Conservation (phyloP, 2,113 vertebrate species). For the Hipposideros armiger region DNA sequence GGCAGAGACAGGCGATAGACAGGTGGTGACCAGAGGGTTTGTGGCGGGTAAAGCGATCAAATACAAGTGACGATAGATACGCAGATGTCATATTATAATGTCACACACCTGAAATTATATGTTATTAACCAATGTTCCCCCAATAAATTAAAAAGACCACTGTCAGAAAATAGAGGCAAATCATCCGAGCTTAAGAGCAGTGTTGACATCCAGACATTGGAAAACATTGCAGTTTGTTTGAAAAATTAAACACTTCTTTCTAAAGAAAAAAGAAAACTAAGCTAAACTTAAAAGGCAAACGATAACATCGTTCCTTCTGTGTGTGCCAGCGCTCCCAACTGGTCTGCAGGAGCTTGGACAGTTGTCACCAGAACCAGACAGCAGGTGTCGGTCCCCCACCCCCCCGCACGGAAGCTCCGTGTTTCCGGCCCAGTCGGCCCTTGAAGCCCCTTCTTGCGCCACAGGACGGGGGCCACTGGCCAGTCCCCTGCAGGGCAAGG, state of each 20-base stretch:
- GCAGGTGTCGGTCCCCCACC: neutral
- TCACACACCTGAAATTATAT: too few species aligned
- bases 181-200: neutral
- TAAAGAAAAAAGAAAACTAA: neutral
- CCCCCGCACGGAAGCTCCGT: neutral
- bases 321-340: neutral
- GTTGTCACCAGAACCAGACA: neutral
- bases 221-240: neutral
- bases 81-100: too few species aligned
- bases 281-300: neutral
- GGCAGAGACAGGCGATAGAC: too few species aligned
- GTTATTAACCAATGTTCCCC: too few species aligned
- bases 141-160: too few species aligned
- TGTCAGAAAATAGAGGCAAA: neutral
- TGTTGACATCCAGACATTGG: neutral
- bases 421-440: accelerated
- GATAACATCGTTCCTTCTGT: too few species aligned
- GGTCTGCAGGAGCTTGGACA: neutral
- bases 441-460: neutral
- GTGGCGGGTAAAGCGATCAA: too few species aligned
- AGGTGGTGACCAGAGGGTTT: too few species aligned
- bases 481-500: neutral
- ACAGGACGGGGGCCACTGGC: neutral
- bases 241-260: neutral
- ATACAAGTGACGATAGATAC: too few species aligned